These are phyloP conservation scores for Papilio polyxenes DNA, from an alignment of 1,140 invertebrate genomes.

Conservation along the genomic window DNA sequence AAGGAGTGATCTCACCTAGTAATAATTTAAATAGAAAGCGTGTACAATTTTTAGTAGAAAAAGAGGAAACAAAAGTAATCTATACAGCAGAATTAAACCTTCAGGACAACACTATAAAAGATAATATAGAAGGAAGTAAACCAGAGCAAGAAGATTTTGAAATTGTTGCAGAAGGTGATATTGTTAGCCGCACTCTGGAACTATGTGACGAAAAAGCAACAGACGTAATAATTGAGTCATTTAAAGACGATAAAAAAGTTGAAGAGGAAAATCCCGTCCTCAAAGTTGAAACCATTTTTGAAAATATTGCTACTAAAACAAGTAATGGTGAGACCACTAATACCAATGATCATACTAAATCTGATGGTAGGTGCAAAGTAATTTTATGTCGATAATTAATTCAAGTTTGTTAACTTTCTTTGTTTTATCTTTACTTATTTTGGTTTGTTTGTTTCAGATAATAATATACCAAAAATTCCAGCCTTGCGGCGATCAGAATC, in stretches of 20 bases:
- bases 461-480: constrained; percentile 69
- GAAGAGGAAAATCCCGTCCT: constrained; percentile 24
- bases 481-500: constrained; percentile 72
- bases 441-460: constrained; percentile 63
- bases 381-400: constrained; percentile 28
- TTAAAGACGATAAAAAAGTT: constrained; percentile 43
- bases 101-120: constrained; percentile 56
- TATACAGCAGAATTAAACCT: constrained; percentile 74
- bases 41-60: constrained; percentile 83
- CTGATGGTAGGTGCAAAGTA: not conserved
- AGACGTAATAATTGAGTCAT: constrained; percentile 32
- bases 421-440: constrained; percentile 41
- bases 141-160: constrained; percentile 47
- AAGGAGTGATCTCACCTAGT: constrained; percentile 53
- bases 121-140: constrained; percentile 42
- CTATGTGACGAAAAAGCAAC: constrained; percentile 28
- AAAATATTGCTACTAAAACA: not conserved
- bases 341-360: constrained; percentile 24
- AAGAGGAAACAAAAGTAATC: constrained; percentile 77
- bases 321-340: constrained; percentile 31
- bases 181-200: constrained; percentile 63
- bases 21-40: constrained; percentile 79
- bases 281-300: not conserved
- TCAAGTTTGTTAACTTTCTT: constrained; percentile 19
- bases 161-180: constrained; percentile 59